phyloP scores from a whole-genome alignment of 2,888 invertebrate genomes.

The Ariolimax columbianus region DNA sequence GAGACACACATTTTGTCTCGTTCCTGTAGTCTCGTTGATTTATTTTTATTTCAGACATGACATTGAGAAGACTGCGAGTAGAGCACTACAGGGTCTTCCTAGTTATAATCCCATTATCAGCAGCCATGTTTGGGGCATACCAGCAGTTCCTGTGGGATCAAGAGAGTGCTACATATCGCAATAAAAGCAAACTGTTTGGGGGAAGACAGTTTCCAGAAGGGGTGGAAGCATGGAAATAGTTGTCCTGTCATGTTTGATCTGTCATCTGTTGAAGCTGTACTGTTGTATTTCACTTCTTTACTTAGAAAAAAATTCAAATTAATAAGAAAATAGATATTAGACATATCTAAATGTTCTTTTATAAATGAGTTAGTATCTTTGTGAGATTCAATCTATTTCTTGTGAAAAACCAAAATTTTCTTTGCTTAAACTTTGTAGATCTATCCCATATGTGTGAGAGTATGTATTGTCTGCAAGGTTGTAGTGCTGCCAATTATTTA shows the following conservation, averaged over 20 bases:
- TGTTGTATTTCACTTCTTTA: background rate
- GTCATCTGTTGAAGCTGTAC: background rate
- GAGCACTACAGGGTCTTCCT: slow-evolving; percentile 5
- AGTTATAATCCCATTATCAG: background rate
- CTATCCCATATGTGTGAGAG: no score
- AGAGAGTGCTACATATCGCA: slow-evolving; percentile 12
- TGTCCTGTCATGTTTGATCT: background rate
- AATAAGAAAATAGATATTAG: no score
- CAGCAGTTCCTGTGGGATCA: slow-evolving; percentile 48
- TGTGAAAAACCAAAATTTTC: no score
- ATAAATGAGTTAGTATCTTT: no score
- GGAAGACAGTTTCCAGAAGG: slow-evolving; percentile 38
- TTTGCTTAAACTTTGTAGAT: no score
- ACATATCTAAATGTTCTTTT: no score
- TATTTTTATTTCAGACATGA: slow-evolving; percentile 15
- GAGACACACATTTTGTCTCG: no score
- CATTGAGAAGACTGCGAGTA: slow-evolving; percentile 25
- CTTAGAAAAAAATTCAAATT: background rate
- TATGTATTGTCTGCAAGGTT: no score
- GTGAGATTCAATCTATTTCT: no score
- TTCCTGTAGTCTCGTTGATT: no score
- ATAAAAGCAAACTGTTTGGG: slow-evolving; percentile 51
- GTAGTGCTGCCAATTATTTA: no score
- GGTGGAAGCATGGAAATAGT: slow-evolving; percentile 38
- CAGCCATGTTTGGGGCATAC: slow-evolving; percentile 23